Conservation (phyloP, 2,797 vertebrate species). For the Cebuella pygmaea region DNA sequence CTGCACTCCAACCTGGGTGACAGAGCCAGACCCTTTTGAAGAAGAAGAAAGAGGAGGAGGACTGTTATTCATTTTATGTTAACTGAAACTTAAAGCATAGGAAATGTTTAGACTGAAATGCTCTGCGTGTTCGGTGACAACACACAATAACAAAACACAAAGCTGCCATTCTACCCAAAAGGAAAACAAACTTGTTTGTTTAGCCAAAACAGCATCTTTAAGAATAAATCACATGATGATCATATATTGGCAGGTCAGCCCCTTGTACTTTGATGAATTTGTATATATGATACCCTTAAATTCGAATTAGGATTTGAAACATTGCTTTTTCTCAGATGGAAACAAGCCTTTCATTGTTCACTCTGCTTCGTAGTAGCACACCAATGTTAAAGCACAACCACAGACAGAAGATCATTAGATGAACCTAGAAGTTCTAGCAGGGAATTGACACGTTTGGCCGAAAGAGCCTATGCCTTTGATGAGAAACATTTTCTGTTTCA, state of each 20-base stretch:
- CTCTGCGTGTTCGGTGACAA: not conserved
- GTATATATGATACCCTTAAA: not conserved
- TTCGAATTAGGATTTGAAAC: not conserved
- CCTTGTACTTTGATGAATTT: not conserved
- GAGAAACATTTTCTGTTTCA: conserved; percentile 65
- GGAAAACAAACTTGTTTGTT: not conserved
- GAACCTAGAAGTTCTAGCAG: not conserved
- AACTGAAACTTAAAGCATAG: not conserved
- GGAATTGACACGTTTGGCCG: conserved; percentile 66
- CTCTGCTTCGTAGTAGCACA: conserved; percentile 5
- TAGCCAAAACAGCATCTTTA: not conserved
- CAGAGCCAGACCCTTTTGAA: not conserved
- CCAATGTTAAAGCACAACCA: not conserved
- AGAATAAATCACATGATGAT: not conserved
- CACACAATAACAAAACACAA: not conserved
- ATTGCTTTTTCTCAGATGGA: conserved; percentile 34
- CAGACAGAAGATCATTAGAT: not conserved
- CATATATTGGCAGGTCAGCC: not conserved
- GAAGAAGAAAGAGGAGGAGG: no score
- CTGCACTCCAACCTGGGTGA: not conserved
- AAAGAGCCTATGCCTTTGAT: conserved; percentile 54
- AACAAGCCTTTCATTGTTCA: not conserved
- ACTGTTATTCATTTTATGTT: not conserved
- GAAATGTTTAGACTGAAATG: not conserved
- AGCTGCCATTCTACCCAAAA: not conserved